Conservation (phyloP, 2,888 invertebrate genomes). For the Sinotaia quadrata region DNA sequence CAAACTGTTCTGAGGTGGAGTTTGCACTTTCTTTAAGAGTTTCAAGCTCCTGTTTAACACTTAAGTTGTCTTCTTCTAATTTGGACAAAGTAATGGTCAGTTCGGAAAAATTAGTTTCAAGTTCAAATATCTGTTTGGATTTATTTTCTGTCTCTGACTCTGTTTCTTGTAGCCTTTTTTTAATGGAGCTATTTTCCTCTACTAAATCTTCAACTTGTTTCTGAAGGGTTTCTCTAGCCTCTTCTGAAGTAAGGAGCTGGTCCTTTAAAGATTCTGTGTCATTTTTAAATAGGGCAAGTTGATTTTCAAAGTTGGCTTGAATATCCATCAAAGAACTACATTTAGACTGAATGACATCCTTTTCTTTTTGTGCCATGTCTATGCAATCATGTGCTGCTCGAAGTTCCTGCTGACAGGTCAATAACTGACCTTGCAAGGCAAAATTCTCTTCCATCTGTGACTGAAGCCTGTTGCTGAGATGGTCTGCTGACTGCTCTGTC, state of each 20-base stretch:
- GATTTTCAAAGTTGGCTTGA: neutral
- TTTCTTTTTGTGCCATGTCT: neutral
- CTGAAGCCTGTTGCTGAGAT: conserved; percentile 18
- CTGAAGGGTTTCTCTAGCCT: too few species aligned
- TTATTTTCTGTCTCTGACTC: neutral
- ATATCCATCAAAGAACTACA: neutral
- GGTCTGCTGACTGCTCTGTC: conserved; percentile 13
- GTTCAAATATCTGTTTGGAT: too few species aligned
- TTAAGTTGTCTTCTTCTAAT: too few species aligned
- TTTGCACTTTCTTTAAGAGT: neutral
- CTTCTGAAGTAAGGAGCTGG: neutral
- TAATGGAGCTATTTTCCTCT: too few species aligned
- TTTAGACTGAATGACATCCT: conserved; percentile 2
- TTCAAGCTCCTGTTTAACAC: too few species aligned
- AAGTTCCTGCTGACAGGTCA: conserved; percentile 6
- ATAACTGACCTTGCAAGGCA: conserved; percentile 3
- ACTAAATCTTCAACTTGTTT: too few species aligned
- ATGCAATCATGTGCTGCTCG: neutral
- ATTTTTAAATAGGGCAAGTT: neutral
- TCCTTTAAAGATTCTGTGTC: neutral
- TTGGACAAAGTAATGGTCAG: too few species aligned
- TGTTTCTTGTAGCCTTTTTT: too few species aligned
- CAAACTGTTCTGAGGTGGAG: neutral
- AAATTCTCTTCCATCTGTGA: conserved; percentile 11
- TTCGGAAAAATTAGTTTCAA: too few species aligned